phyloP scores from a whole-genome alignment of 2,888 invertebrate species.

The Tanytarsus gracilentus region DNA sequence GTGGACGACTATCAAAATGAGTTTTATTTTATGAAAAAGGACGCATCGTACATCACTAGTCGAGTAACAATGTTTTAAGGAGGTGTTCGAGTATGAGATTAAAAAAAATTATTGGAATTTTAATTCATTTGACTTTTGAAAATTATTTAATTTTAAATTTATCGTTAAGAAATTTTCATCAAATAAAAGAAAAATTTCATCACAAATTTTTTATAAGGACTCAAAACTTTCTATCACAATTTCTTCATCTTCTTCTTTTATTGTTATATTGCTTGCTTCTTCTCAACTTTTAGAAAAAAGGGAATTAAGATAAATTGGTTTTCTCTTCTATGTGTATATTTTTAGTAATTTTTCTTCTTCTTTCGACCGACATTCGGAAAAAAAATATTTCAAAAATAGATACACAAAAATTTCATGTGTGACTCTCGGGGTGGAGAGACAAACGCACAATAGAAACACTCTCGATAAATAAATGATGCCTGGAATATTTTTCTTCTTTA shows the following conservation, averaged over 20 bases:
- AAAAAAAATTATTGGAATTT: too few relatives aligned
- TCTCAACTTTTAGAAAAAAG: conserved; percentile 1
- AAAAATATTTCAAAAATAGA: conserved; percentile 1
- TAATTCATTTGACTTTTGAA: too few relatives aligned
- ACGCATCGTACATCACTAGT: too few relatives aligned
- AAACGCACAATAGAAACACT: too few relatives aligned
- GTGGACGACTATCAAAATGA: background rate
- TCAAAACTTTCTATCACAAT: background rate
- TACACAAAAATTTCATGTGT: background rate
- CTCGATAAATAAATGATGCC: conserved; percentile 1
- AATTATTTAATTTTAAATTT: too few relatives aligned
- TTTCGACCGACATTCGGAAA: background rate
- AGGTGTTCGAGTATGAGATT: background rate
- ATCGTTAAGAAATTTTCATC: too few relatives aligned
- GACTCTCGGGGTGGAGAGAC: background rate
- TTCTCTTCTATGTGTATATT: background rate
- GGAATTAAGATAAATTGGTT: conserved; percentile 14
- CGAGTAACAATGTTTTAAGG: background rate
- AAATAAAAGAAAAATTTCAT: too few relatives aligned
- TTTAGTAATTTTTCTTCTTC: conserved; percentile 4
- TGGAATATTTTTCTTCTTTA: conserved; percentile 17
- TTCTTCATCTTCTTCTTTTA: background rate
- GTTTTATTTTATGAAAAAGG: background rate
- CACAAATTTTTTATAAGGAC: too few relatives aligned
- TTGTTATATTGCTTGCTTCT: conserved; percentile 15